phyloP scores from a whole-genome alignment of 2,888 invertebrate species.

The Zygothrica quintamaculata region DNA sequence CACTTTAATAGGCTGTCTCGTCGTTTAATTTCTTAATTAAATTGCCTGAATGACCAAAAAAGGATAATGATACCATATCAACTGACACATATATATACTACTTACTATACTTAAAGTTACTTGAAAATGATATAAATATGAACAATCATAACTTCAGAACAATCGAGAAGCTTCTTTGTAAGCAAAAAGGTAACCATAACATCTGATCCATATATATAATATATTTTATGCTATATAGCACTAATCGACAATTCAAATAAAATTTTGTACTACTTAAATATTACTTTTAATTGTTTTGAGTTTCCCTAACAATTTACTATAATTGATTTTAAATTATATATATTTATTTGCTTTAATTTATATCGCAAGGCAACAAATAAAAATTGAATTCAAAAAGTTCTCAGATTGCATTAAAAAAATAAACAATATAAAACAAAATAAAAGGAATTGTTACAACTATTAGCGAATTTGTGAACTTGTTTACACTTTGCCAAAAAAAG shows the following conservation, averaged over 20 bases:
- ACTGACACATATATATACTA: no score
- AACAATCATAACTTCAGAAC: no score
- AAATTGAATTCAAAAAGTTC: conserved; percentile 29
- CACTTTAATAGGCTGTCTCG: conserved; percentile 31
- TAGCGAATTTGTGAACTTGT: conserved; percentile 55
- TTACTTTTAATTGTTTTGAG: conserved; percentile 27
- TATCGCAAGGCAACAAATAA: conserved; percentile 15
- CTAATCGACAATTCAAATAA: no score
- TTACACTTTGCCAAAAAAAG: conserved; percentile 47
- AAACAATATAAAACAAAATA: conserved; percentile 23
- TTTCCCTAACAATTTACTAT: conserved; percentile 16
- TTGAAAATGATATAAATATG: no score
- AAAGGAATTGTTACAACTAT: conserved; percentile 52
- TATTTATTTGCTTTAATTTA: conserved; percentile 28
- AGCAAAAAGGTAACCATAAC: no score
- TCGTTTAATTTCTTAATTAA: conserved; percentile 60
- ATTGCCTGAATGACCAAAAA: conserved; percentile 1
- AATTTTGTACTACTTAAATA: no score
- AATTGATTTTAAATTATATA: conserved; percentile 44
- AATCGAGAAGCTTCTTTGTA: no score
- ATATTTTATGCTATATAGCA: no score
- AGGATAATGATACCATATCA: neutral
- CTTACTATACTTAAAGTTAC: no score
- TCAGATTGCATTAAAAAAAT: conserved; percentile 27
- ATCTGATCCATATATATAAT: no score